These are phyloP conservation scores for Netta rufina DNA, from an alignment of 2,797 vertebrate species.

Conservation along the genomic window DNA sequence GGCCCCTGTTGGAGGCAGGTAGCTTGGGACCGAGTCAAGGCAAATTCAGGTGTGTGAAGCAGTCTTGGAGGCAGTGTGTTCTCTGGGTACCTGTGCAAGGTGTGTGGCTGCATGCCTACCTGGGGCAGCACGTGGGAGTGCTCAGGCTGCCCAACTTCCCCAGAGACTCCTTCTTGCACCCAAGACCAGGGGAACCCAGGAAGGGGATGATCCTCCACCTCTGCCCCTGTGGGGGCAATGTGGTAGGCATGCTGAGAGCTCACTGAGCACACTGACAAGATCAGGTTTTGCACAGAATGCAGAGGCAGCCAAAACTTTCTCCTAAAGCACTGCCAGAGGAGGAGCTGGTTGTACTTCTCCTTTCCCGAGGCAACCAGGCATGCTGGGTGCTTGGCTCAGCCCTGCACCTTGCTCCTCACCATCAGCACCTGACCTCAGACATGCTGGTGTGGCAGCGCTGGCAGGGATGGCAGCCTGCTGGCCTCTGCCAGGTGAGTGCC, in stretches of 20 bases:
- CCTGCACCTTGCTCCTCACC: accelerated
- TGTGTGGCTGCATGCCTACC: background rate
- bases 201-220: background rate
- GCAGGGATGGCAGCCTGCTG: accelerated
- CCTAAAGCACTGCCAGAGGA: background rate
- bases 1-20: background rate
- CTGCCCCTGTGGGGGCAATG: background rate
- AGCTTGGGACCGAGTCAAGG: accelerated
- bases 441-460: accelerated
- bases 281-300: conserved; percentile 44
- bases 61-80: background rate
- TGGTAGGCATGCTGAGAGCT: conserved; percentile 18
- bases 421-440: background rate
- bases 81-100: accelerated
- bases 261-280: background rate
- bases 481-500: accelerated
- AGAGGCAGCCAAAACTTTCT: conserved; percentile 42
- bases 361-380: background rate
- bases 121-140: no score
- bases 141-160: background rate
- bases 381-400: background rate
- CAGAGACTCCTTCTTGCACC: background rate
- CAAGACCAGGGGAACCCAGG: background rate
- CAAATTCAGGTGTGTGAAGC: accelerated
- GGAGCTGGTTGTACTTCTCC: background rate